Evolutionary conservation across 53 echinoderm and acorn worm genomes (phyloP).

Genomic region (Henricia sp.): DNA sequence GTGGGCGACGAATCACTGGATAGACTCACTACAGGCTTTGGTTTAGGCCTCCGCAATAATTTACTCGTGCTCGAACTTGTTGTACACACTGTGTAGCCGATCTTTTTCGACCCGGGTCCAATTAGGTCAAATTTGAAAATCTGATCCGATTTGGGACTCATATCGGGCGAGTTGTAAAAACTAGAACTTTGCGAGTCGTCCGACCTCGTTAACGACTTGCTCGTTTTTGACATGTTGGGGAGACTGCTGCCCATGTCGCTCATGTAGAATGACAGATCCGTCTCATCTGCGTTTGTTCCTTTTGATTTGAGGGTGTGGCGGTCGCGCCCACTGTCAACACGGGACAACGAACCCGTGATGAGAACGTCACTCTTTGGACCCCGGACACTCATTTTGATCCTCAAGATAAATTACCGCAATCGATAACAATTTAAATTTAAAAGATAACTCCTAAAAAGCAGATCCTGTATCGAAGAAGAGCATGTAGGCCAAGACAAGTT

Average conservation of each 20-base stretch:
- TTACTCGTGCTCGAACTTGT: conserved; percentile 48
- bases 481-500: not conserved
- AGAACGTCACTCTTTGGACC: conserved; percentile 35
- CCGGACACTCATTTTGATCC: conserved; percentile 15
- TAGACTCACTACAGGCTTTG: conserved; percentile 29
- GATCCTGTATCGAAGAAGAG: not conserved
- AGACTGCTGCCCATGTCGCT: conserved; percentile 40
- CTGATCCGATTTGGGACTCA: conserved; percentile 31
- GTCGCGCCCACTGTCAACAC: conserved; percentile 31
- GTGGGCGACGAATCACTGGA: conserved; percentile 19
- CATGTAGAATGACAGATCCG: conserved; percentile 19
- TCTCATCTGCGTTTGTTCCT: not conserved
- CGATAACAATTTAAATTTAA: not conserved
- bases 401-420: not conserved
- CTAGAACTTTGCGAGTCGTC: conserved; percentile 44
- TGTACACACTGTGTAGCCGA: conserved; percentile 39
- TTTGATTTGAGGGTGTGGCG: conserved; percentile 7
- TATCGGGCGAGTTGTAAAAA: conserved; percentile 33
- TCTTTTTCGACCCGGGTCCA: conserved; percentile 23
- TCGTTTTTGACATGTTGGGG: conserved; percentile 40
- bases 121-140: conserved; percentile 50
- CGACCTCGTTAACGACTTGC: not conserved
- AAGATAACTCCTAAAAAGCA: not conserved
- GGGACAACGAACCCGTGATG: conserved; percentile 21
- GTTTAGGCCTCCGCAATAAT: conserved; percentile 33